These are phyloP conservation scores for Ferrisia virgata DNA, from an alignment of 2,888 invertebrate genomes.

Conservation along the genomic window DNA sequence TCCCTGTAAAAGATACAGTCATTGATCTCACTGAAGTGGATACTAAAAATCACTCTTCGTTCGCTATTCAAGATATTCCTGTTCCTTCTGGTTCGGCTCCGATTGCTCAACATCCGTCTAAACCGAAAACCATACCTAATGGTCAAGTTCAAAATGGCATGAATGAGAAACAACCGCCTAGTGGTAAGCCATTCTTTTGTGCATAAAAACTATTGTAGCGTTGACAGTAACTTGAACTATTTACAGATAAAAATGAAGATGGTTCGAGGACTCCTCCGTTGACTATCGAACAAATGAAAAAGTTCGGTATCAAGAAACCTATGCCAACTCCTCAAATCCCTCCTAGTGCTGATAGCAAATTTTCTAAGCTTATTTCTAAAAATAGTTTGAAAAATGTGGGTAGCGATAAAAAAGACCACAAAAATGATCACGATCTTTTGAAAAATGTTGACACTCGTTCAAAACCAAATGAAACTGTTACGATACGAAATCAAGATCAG, in stretches of 20 bases:
- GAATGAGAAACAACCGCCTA: not conserved
- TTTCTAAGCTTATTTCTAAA: not conserved
- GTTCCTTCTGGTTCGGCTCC: not conserved
- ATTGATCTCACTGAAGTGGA: constrained; percentile 24
- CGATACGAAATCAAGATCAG: not conserved
- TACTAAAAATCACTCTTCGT: not conserved
- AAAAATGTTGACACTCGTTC: not conserved
- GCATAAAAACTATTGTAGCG: not conserved
- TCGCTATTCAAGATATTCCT: constrained; percentile 4
- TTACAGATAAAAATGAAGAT: constrained; percentile 31
- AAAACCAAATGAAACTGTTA: not conserved
- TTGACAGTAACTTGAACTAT: not conserved
- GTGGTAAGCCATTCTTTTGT: not conserved
- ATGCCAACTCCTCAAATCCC: not conserved
- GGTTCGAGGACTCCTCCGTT: constrained; percentile 34
- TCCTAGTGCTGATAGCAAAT: not conserved
- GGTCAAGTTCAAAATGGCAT: not conserved
- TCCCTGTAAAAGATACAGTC: not conserved
- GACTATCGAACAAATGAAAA: constrained; percentile 34
- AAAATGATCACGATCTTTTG: not conserved
- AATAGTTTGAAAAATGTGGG: not conserved
- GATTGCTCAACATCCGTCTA: not conserved
- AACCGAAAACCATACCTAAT: not conserved
- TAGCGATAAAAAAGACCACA: not conserved
- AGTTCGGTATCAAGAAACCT: constrained; percentile 25